Conservation (phyloP, 2,113 vertebrate genomes). For the Macroglossus sobrinus region DNA sequence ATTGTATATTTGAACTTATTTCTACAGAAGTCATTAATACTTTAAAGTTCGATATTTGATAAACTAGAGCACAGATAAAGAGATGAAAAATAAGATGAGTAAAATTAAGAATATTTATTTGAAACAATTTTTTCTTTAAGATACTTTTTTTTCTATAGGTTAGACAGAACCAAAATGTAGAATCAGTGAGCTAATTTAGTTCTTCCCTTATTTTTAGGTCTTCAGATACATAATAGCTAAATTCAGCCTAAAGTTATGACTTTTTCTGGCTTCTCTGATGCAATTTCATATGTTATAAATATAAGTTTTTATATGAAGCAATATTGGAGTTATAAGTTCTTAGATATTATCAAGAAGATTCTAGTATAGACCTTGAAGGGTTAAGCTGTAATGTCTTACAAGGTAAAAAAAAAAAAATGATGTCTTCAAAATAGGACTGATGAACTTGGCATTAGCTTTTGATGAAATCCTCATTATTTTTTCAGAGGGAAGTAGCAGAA, state of each 20-base stretch:
- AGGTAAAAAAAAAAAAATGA: not conserved
- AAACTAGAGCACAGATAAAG: not conserved
- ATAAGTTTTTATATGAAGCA: not conserved
- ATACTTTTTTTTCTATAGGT: not conserved
- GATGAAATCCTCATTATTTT: not conserved
- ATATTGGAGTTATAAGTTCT: not conserved
- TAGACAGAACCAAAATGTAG: not conserved
- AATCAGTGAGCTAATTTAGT: not conserved
- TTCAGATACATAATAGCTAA: not conserved
- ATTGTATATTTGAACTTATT: not conserved
- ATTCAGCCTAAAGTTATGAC: not conserved
- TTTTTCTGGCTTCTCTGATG: not conserved
- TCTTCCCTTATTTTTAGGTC: not conserved
- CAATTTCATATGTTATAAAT: not conserved
- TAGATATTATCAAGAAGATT: not conserved
- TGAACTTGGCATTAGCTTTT: constrained; percentile 15
- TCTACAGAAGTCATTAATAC: not conserved
- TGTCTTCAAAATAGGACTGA: constrained; percentile 19
- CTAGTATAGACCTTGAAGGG: not conserved
- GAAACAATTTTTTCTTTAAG: not conserved
- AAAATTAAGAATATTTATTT: not conserved
- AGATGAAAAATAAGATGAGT: not conserved
- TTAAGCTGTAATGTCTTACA: not conserved
- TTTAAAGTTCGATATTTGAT: constrained; percentile 10
- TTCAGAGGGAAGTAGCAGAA: not conserved